phyloP scores from a whole-genome alignment of 2,888 invertebrate genomes.

The Trisateles emortualis region DNA sequence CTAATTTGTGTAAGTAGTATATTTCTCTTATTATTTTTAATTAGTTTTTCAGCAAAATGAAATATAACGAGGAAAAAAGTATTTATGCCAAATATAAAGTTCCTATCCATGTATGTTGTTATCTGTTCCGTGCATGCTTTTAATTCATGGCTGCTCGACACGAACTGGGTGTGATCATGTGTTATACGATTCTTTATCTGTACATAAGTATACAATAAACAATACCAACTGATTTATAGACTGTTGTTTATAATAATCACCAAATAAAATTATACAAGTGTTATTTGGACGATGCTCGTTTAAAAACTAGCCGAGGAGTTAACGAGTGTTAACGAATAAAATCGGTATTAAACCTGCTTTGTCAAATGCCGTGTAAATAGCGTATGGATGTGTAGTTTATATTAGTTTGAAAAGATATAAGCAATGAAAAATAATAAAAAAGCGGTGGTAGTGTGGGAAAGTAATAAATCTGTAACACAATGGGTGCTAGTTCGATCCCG shows the following conservation, averaged over 20 bases:
- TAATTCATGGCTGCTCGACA: constrained; percentile 60
- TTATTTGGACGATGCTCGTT: too few species aligned
- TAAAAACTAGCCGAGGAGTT: too few species aligned
- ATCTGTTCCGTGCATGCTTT: constrained; percentile 39
- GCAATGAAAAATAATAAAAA: too few species aligned
- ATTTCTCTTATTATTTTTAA: not conserved
- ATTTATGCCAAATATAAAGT: constrained; percentile 6
- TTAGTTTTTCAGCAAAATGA: not conserved
- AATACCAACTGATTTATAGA: not conserved
- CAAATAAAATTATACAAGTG: not conserved
- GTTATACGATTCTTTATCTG: constrained; percentile 2
- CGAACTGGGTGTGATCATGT: constrained; percentile 46
- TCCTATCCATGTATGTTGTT: constrained; percentile 19
- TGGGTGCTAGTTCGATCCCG: too few species aligned
- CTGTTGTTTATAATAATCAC: not conserved
- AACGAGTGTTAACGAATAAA: too few species aligned
- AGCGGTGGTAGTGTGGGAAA: too few species aligned
- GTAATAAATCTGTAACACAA: too few species aligned
- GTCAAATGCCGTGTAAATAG: too few species aligned
- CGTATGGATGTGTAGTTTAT: too few species aligned
- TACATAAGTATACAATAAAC: not conserved
- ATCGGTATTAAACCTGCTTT: too few species aligned
- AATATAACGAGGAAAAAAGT: not conserved
- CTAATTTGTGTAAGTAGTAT: too few species aligned
- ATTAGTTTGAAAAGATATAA: too few species aligned